Evolutionary conservation across 2,113 vertebrate species (phyloP).

Genomic region (Perca fluviatilis): DNA sequence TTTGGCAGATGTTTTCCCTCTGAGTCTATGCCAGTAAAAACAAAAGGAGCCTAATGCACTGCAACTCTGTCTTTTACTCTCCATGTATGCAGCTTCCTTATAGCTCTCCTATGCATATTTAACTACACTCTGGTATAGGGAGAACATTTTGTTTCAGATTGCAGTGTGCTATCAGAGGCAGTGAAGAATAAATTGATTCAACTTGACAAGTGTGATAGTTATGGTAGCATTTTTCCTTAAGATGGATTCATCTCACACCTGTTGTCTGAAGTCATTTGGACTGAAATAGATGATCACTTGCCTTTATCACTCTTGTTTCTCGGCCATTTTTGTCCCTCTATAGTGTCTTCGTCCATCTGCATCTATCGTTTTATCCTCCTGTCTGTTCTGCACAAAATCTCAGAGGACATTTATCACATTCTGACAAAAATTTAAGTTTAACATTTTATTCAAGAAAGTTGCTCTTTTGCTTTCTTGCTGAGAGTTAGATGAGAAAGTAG

Average conservation of each 20-base stretch:
- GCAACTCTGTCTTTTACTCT: conserved; percentile 3
- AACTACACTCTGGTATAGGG: conserved; percentile 6
- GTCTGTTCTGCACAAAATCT: not conserved
- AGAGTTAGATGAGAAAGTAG: not conserved
- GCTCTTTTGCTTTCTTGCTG: not conserved
- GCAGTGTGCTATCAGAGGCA: conserved; percentile 1
- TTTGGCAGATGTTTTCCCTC: conserved; percentile 34
- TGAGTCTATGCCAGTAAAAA: conserved; percentile 25
- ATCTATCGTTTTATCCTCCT: not conserved
- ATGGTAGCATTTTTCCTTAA: not conserved
- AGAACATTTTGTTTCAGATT: conserved; percentile 29
- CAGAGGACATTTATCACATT: not conserved
- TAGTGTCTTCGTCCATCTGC: not conserved
- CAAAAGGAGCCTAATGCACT: conserved; percentile 7
- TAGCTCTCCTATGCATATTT: conserved; percentile 49
- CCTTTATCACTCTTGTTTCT: conserved; percentile 16
- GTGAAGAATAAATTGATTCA: conserved; percentile 8
- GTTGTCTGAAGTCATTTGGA: conserved; percentile 29
- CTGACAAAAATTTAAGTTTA: not conserved
- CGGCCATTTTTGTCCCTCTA: not conserved
- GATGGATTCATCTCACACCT: conserved; percentile 37
- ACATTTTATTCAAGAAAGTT: not conserved
- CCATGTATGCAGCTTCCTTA: conserved; percentile 11
- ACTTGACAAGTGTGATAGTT: conserved; percentile 15
- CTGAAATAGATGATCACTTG: conserved; percentile 27